These are phyloP conservation scores for Taxidea taxus DNA, from an alignment of 2,113 vertebrate genomes.

Conservation along the genomic window DNA sequence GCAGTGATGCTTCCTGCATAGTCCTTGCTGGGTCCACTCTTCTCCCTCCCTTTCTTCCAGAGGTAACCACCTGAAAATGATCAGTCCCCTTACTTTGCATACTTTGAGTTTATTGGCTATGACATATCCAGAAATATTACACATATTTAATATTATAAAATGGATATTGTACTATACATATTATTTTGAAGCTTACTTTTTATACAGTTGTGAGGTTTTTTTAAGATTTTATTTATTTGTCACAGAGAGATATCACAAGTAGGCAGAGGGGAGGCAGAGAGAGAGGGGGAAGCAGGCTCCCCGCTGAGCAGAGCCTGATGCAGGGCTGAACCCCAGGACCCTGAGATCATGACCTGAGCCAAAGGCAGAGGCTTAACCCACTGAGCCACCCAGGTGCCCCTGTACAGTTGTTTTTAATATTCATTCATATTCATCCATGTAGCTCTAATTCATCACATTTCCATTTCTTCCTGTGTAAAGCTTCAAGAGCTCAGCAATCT, in stretches of 20 bases:
- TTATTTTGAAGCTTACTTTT: not conserved
- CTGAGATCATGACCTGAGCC: too few relatives aligned
- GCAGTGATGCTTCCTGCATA: not conserved
- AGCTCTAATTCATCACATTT: not conserved
- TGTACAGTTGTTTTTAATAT: not conserved
- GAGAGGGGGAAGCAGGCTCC: too few relatives aligned
- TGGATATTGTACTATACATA: not conserved
- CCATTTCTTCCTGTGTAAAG: not conserved
- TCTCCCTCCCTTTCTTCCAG: not conserved
- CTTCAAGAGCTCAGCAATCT: not conserved
- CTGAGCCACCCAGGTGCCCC: too few relatives aligned
- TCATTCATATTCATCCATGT: not conserved
- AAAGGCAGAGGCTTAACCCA: too few relatives aligned
- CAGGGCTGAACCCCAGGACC: too few relatives aligned
- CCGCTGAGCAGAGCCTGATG: too few relatives aligned
- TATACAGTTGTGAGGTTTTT: not conserved
- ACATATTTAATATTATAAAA: not conserved
- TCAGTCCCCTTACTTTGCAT: not conserved
- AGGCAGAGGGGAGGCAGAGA: too few relatives aligned
- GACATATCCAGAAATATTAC: not conserved
- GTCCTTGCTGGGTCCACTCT: not conserved
- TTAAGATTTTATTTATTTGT: too few relatives aligned
- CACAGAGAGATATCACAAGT: too few relatives aligned
- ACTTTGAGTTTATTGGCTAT: not conserved
- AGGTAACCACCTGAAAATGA: not conserved